phyloP scores from a whole-genome alignment of 2,113 vertebrate species.

The Candoia aspera region DNA sequence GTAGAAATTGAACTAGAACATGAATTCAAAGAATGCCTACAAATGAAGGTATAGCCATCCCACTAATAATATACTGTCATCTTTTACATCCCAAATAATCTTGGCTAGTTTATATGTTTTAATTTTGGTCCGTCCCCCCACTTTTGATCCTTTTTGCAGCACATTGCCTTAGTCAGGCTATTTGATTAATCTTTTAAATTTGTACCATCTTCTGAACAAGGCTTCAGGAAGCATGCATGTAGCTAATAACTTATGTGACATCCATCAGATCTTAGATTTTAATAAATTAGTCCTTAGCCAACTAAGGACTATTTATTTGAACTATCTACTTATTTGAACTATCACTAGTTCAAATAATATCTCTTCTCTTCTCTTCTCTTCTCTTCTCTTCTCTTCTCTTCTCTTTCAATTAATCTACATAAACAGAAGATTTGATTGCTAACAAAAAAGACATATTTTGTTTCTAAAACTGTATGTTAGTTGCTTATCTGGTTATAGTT shows the following conservation, averaged over 20 bases:
- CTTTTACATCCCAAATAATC: background rate
- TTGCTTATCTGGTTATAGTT: conserved; percentile 28
- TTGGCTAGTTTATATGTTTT: background rate
- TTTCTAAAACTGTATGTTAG: background rate
- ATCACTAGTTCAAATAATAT: background rate
- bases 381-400: background rate
- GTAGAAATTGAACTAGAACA: background rate
- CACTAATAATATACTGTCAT: background rate
- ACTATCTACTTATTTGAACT: too few relatives aligned
- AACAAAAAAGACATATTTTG: conserved; percentile 29
- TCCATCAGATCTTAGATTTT: background rate
- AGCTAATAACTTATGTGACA: background rate
- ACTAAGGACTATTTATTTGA: too few relatives aligned
- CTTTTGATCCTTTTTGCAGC: background rate
- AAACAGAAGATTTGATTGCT: background rate
- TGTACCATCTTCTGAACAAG: background rate
- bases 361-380: background rate
- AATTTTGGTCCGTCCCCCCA: background rate
- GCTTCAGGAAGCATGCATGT: background rate
- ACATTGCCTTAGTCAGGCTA: background rate
- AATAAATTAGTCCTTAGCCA: background rate
- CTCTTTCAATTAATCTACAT: background rate
- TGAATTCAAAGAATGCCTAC: background rate
- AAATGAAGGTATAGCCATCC: background rate
- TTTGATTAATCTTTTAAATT: background rate